Evolutionary conservation across 2,113 vertebrate genomes (phyloP), one percentile per base, ranked within the genome.

Genomic region (Pelusios castaneus): DNA sequence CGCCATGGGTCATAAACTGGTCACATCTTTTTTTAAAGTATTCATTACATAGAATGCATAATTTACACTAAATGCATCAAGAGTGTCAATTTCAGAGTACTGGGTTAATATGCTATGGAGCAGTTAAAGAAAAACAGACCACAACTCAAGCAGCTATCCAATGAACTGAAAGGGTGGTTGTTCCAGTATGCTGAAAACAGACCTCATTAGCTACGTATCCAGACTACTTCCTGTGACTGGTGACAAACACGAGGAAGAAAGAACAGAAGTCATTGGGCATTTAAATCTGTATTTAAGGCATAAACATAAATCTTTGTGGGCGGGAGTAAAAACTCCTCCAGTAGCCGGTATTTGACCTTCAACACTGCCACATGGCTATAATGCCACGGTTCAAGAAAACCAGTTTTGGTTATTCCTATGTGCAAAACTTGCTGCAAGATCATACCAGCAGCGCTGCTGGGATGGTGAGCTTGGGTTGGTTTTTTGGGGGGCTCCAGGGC

Each of bases 131-230:
- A 67, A n/a, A 67, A n/a, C 34, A 41, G 6, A 75, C 12, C 70
- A 6, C 41, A 43, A 43, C 41, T n/a, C n/a, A n/a, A n/a, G n/a
- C n/a, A n/a, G n/a, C n/a, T n/a, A n/a, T 25, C 22, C 51, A 70
- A 49, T 0, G 12, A 56, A 22, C 55, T 2, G 56, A 34, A 73
- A 60, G 25, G 5, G 82, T 10, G 0, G 0, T 70, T 38, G 3
- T 38, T 52, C 11, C 6, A 34, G 34, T 0, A 2, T 55, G 2
- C 9, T 24, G 34, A 24, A 47, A 27, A 5, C 4, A 0, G 1
- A 22, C 47, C n/a, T n/a, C 10, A 86, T n/a, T 1, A 89, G 67
- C 85, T 2, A 58, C 76, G 7, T 0, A 2, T 51, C 8, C 63
- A 45, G 78, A 10, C 41, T 43, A 25, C 38, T 24, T 6, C 10